Percentiles rank a stretch among this genome's conserved stretches.
These are phyloP conservation scores for Dendroctonus ponderosae DNA, from an alignment of 1,140 invertebrate genomes.

Conservation along the genomic window DNA sequence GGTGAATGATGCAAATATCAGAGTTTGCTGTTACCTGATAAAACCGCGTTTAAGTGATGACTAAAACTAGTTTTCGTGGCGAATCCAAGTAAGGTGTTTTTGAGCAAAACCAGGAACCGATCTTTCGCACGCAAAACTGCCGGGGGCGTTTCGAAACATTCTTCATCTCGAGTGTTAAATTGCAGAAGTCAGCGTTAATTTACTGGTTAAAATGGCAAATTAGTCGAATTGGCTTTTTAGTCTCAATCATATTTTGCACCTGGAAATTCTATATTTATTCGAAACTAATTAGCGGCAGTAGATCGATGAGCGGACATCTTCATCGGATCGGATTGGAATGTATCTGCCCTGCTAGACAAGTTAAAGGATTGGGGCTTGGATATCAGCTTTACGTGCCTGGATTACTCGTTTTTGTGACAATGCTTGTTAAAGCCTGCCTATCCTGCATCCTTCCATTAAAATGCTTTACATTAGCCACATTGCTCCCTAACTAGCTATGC, in stretches of 20 bases:
- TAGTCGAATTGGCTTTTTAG: constrained; percentile 16
- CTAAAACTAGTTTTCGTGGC: no score
- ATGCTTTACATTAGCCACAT: not conserved
- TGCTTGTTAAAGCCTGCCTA: no score
- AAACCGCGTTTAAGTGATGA: no score
- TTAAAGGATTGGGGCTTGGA: no score
- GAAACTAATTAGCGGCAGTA: not conserved
- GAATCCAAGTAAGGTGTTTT: no score
- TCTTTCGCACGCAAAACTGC: not conserved
- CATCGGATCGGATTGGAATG: not conserved
- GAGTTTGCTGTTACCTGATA: no score
- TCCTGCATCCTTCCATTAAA: no score
- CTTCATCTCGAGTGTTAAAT: constrained; percentile 13
- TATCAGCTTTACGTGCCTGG: no score
- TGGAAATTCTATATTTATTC: constrained; percentile 17
- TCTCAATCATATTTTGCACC: constrained; percentile 11
- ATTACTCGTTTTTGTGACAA: no score
- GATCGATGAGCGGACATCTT: not conserved
- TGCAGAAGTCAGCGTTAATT: constrained; percentile 21
- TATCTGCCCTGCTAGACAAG: no score
- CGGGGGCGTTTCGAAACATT: constrained; percentile 6
- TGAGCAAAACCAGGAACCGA: not conserved
- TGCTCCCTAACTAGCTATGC: not conserved
- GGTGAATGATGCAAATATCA: no score
- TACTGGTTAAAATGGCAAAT: constrained; percentile 24